A percentile compares a stretch with the other conserved stretches of the same genome.
Evolutionary conservation across 1,140 invertebrate genomes (phyloP).

Genomic region (Druon quercuslanigerum): DNA sequence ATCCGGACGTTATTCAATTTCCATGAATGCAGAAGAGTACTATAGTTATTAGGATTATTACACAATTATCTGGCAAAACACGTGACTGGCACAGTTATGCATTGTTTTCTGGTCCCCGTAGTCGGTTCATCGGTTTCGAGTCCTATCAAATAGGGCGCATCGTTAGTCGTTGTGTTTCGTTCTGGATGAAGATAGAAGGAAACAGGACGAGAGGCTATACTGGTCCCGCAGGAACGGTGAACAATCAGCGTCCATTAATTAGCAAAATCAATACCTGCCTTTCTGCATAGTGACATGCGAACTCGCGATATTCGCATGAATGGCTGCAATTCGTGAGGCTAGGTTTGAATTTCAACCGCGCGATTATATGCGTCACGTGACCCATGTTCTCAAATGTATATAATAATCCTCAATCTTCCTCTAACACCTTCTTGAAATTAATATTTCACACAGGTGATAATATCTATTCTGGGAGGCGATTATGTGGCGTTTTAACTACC

Average conservation of each 20-base stretch:
- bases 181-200: constrained; percentile 5
- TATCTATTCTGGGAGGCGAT: too few relatives aligned
- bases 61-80: constrained; percentile 10
- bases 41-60: constrained; percentile 15
- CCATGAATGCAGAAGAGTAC: constrained; percentile 16
- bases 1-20: constrained; percentile 22
- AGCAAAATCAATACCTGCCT: constrained; percentile 28
- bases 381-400: neutral
- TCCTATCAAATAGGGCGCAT: constrained; percentile 23
- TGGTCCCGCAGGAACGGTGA: constrained; percentile 25
- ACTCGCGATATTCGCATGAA: constrained; percentile 5
- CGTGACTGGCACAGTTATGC: neutral
- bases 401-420: neutral
- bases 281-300: constrained; percentile 6
- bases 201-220: constrained; percentile 21
- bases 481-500: too few relatives aligned
- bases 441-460: too few relatives aligned
- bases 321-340: neutral
- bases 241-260: constrained; percentile 25
- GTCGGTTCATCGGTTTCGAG: constrained; percentile 16
- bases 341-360: constrained; percentile 14
- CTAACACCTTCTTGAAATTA: too few relatives aligned
- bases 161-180: constrained; percentile 21
- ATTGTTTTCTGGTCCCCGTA: constrained; percentile 12
- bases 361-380: constrained; percentile 15